Base-by-base conservation (phyloP, 2,888 invertebrate species). In the Drosophila neonasuta region DNA sequence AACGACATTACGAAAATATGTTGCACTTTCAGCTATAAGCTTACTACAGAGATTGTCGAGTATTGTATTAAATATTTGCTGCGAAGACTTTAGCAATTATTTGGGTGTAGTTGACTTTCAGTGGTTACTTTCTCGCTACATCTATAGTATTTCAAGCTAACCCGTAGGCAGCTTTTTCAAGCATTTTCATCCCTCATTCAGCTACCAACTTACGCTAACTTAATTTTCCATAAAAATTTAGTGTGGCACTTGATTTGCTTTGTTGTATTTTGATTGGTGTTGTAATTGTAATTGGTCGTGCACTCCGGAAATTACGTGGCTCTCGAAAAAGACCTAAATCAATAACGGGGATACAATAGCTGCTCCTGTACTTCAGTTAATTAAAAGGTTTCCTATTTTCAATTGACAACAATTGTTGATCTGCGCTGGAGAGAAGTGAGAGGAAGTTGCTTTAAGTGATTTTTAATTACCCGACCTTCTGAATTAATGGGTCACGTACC, bases 1-100 rank as follows among this genome's bases (percentile, higher is more conserved):
- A 20, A 20, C 72, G 74, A 85, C 85, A 82, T 82, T 87, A 82
- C 76, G 82, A 85, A 82, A 82, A 82, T 87, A 71, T 82, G 87
- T 79, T 87, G 74, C 81, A 79, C 63, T 77, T 61, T 20, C 20
- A 20, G 20, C 20, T 20, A 20, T 20, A 20, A 20, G 20, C 20
- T 20, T 20, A 74, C 56, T 64, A 10, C 79, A 74, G 77, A 64
- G 61, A 62, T 66, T 6, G 6, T 24, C 24, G 24, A 24, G 24
- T 24, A 24, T 24, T 24, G 41, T 48, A 34, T 32, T 32, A 10
- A 9, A 32, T 32, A 32, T 52, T 32, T 36, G 41, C 15, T 48
- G 56, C 45, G 24, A 24, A 68, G 70, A 79, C 56, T 73, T 68
- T 60, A 30, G 51, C 63, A 62, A 24, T 6, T 24, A 24, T 6